phyloP scores from a whole-genome alignment of 1,140 invertebrate genomes.

The Philaenus spumarius region DNA sequence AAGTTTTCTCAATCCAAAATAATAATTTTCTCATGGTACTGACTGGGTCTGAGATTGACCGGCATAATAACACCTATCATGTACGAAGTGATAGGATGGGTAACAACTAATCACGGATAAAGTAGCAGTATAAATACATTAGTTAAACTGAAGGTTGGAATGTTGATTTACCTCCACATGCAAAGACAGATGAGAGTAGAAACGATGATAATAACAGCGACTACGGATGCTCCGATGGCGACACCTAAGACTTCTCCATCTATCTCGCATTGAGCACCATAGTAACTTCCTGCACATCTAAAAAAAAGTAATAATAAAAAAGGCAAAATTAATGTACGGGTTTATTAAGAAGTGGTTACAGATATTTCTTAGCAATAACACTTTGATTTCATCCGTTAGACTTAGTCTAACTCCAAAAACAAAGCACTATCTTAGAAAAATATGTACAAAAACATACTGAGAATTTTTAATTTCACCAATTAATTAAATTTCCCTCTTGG shows the following conservation, averaged over 20 bases:
- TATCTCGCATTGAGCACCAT: conserved; percentile 80
- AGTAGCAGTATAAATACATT: background rate
- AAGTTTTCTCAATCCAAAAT: no score
- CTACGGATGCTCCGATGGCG: conserved; percentile 80
- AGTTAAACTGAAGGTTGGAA: background rate
- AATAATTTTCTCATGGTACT: no score
- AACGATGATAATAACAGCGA: conserved; percentile 80
- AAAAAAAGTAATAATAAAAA: conserved; percentile 25
- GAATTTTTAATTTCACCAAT: no score
- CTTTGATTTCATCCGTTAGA: no score
- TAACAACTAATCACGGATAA: background rate
- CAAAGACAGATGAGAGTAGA: conserved; percentile 78
- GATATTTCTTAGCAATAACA: no score
- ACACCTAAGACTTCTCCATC: conserved; percentile 88
- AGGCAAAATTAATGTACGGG: no score
- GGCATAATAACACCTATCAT: background rate
- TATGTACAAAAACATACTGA: no score
- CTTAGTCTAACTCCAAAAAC: no score
- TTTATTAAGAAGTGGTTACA: no score
- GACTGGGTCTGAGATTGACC: no score
- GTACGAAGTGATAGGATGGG: background rate
- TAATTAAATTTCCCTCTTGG: no score
- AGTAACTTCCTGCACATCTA: conserved; percentile 78
- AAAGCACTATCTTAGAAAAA: no score
- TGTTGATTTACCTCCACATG: conserved; percentile 82